Evolutionary conservation across 2,888 invertebrate species (phyloP).

Genomic region (Trachelus tabidus): DNA sequence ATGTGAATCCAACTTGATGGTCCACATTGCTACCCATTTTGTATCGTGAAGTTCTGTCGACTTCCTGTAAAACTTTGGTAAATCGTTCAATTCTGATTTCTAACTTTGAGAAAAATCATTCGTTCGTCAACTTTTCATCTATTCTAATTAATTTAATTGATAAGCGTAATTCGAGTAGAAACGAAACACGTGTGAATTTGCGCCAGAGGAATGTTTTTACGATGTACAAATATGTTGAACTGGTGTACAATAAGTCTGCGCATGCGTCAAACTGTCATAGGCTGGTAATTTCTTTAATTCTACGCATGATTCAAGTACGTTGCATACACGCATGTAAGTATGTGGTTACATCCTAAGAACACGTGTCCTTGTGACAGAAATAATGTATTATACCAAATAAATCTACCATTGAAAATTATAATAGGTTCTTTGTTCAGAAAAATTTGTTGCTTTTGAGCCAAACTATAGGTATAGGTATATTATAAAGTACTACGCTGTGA

Average conservation of each 20-base stretch:
- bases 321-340: not conserved
- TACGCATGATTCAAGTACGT: not conserved
- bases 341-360: not conserved
- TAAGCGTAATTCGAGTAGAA: not conserved
- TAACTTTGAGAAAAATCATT: not conserved
- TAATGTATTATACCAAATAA: not conserved
- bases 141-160: not conserved
- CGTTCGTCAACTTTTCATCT: not conserved
- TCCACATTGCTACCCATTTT: slow-evolving; percentile 43
- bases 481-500: too few relatives aligned
- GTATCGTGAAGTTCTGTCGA: not conserved
- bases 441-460: too few relatives aligned
- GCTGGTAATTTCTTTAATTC: not conserved
- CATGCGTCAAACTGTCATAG: not conserved
- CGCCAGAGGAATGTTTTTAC: not conserved
- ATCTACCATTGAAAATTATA: not conserved
- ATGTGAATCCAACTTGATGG: slow-evolving; percentile 32
- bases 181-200: not conserved
- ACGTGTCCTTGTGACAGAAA: not conserved
- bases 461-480: too few relatives aligned
- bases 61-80: slow-evolving; percentile 47
- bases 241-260: not conserved
- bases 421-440: not conserved
- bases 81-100: not conserved
- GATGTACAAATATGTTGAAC: not conserved